Evolutionary conservation across 2,113 vertebrate genomes (phyloP).

Genomic region (Corythornis madagascariensis): DNA sequence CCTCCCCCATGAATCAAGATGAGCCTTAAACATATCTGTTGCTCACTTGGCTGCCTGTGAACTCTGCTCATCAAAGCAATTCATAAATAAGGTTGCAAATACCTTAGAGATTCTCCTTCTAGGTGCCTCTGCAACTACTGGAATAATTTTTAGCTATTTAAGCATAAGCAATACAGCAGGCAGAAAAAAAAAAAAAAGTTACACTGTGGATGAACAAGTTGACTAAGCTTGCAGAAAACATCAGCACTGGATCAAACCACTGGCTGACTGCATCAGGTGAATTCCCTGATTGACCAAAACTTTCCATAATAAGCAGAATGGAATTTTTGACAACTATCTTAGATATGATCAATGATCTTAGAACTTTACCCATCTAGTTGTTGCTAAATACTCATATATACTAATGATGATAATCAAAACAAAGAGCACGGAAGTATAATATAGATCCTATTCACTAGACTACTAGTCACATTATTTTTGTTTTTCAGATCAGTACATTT

Average conservation of each 20-base stretch:
- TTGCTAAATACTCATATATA: not conserved
- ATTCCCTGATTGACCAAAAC: not conserved
- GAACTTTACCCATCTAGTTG: not conserved
- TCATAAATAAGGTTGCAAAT: conserved; percentile 2
- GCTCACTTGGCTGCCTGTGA: not conserved
- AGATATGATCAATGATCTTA: no score
- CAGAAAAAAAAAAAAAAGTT: not conserved
- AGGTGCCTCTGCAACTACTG: not conserved
- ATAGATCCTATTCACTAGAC: not conserved
- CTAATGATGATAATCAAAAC: not conserved
- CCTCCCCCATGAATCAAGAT: conserved; percentile 45
- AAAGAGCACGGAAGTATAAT: not conserved
- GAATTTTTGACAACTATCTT: not conserved
- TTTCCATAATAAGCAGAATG: not conserved
- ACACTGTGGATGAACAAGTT: not conserved
- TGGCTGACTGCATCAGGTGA: not conserved
- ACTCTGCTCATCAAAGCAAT: conserved; percentile 9
- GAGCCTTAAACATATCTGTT: conserved; percentile 23
- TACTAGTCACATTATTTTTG: not conserved
- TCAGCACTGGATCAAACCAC: not conserved
- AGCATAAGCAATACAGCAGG: not conserved
- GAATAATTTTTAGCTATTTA: conserved; percentile 14
- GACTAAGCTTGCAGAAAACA: not conserved
- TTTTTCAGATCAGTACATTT: not conserved
- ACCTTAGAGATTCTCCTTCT: not conserved